Evolutionary conservation across 2,888 invertebrate genomes (phyloP), one percentile per base, ranked within the genome.

Genomic region (Deilephila elpenor): DNA sequence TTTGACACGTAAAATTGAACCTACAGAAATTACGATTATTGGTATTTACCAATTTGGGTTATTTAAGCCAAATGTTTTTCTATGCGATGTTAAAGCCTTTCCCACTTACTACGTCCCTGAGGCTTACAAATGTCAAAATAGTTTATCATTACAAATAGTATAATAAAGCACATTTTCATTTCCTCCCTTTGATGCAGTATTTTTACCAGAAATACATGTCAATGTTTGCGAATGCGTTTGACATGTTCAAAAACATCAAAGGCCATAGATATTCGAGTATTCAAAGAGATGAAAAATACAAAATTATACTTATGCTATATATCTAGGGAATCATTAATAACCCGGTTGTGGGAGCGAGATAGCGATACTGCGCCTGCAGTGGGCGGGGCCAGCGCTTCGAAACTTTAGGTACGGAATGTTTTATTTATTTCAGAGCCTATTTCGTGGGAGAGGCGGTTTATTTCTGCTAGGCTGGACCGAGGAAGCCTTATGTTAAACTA

Each of bases 371-470:
- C 85, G 85, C 82, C 79, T 87, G 83, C 85, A 84, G 85, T 85
- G 88, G 91, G 91, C 91, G 91, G 83, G 83, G 90, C 86, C 59
- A 77, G 72, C 79, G 79, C 75, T 75, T 79, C 76, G 76, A 11
- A 67, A 79, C 78, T 82, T 82, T 86, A 84, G 85, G 86, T 83
- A 84, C 82, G 74, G 76, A 79, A 74, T 77, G 73, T 76, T 79
- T 77, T 77, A 79, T 80, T 75, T 78, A 78, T 78, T 78, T 79
- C 77, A 77, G 75, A 51, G 64, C 70, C 53, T 56, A 70, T 73
- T 67, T 59, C 59, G 32, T 8, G 59, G 25, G 37, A 60, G 59
- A 71, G 72, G 53, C 61, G 59, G 44, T 71, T n/a, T 71, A 59
- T 59, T 71, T 32, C n/a, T 11, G 71, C 34, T 75, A 60, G 56